Base-by-base conservation (phyloP, 1,140 invertebrate genomes). In the Rhopalosiphum padi region DNA sequence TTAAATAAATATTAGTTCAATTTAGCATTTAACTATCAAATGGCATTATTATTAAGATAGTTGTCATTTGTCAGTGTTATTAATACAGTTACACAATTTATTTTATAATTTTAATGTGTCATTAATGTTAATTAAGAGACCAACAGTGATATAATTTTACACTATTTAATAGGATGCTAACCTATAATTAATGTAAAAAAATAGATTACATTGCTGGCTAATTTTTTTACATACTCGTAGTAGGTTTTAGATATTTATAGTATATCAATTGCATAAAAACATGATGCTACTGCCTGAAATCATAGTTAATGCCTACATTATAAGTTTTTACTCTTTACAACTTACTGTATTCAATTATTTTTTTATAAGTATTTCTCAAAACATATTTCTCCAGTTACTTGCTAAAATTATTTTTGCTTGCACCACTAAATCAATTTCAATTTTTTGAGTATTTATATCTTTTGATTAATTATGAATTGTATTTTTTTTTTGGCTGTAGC, bases 401-500 rank as follows among this genome's bases (percentile, higher is more conserved):
- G 4, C 25, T 30, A 86, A 86, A 25, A 86, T 43, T 30, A 86
- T 25, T 86, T 87, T 46, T 48, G 25, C 15, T 87, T n/a, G 43
- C 30, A 46, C n/a, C 35, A 35, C 3, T 85, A 85, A 41, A 85
- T 85, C 43, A 87, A 87, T 30, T 46, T 41, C 2, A n/a, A 87
- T 30, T 48, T 87, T n/a, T 46, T 46, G 8, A 43, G 92, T 93
- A 93, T 91, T 91, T 41, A 87, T 82, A 87, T 85, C n/a, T 37
- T 37, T 46, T 68, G 68, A 55, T 83, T 43, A 1, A 85, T 41
- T 43, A 68, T 41, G 37, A 77, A 55, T n/a, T n/a, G 30, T 30
- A 43, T 90, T 90, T 94, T 21, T 93, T 93, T 41, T 93, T 93
- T 23, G 22, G 15, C 43, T 92, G 2, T 94, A 94, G 94, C 93